Evolutionary conservation across 2,888 invertebrate species (phyloP).

Genomic region (Tribolium freemani): DNA sequence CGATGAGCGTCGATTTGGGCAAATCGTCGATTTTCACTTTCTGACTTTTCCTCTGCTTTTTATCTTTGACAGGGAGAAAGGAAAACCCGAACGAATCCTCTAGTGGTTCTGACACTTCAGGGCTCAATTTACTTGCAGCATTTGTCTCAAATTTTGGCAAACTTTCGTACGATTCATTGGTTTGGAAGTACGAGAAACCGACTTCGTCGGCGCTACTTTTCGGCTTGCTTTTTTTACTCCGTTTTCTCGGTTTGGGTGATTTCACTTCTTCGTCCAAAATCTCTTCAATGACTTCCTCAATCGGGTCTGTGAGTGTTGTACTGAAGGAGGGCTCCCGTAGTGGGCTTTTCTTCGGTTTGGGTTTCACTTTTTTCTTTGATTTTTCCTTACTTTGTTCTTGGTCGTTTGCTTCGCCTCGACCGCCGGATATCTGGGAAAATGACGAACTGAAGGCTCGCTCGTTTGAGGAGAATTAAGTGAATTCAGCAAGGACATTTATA

Average conservation of each 20-base stretch:
- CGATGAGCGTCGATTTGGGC: conserved; percentile 49
- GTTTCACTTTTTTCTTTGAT: conserved; percentile 42
- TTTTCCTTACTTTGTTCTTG: conserved; percentile 9
- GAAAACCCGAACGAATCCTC: conserved; percentile 49
- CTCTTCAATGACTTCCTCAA: conserved; percentile 57
- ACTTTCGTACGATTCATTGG: conserved; percentile 15
- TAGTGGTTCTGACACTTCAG: conserved; percentile 3
- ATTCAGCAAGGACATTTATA: not conserved
- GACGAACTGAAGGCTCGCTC: not conserved
- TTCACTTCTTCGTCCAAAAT: conserved; percentile 48
- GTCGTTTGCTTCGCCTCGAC: not conserved
- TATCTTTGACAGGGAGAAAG: conserved; percentile 54
- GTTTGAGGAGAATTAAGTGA: conserved; percentile 6
- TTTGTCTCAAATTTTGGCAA: conserved; percentile 12
- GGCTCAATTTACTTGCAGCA: not conserved
- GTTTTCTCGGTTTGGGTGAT: conserved; percentile 33
- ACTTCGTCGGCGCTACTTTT: conserved; percentile 34
- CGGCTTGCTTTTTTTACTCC: conserved; percentile 12
- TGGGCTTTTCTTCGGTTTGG: conserved; percentile 45
- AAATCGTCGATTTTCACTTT: conserved; percentile 31
- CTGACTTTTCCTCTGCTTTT: conserved; percentile 43
- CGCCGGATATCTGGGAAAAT: conserved; percentile 31
- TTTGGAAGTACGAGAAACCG: conserved; percentile 47
- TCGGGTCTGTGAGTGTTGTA: conserved; percentile 52
- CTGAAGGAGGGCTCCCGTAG: conserved; percentile 52